phyloP scores from a whole-genome alignment of 2,888 invertebrate species.

The Cephus pulcher region DNA sequence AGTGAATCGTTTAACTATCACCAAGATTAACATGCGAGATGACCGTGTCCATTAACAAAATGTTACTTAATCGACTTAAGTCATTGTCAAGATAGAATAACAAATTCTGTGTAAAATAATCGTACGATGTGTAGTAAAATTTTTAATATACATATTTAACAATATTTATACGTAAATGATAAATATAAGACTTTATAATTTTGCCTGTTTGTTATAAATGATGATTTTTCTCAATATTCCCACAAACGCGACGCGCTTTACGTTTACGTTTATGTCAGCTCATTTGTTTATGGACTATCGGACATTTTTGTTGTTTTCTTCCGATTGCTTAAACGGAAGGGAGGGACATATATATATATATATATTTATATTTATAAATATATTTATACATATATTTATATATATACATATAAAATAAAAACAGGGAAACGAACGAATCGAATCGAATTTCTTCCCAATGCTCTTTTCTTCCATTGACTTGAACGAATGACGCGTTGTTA shows the following conservation, averaged over 20 bases:
- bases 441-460: neutral
- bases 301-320: neutral
- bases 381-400: neutral
- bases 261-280: constrained; percentile 5
- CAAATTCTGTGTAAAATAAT: constrained; percentile 64
- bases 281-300: neutral
- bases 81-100: constrained; percentile 59
- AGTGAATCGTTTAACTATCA: constrained; percentile 25
- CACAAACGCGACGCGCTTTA: constrained; percentile 34
- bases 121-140: constrained; percentile 61
- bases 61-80: constrained; percentile 59
- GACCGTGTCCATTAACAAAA: constrained; percentile 52
- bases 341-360: constrained; percentile 4
- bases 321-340: constrained; percentile 5
- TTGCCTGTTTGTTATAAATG: constrained; percentile 45
- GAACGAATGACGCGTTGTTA: neutral
- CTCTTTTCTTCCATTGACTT: neutral
- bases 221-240: constrained; percentile 54
- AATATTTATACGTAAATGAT: constrained; percentile 58
- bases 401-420: neutral
- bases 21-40: constrained; percentile 12
- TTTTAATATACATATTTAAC: constrained; percentile 59
- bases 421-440: neutral
- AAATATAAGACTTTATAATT: constrained; percentile 54
- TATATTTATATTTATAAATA: neutral